Evolutionary conservation across 2,888 invertebrate genomes (phyloP).

Genomic region (Mycalesis mineus): DNA sequence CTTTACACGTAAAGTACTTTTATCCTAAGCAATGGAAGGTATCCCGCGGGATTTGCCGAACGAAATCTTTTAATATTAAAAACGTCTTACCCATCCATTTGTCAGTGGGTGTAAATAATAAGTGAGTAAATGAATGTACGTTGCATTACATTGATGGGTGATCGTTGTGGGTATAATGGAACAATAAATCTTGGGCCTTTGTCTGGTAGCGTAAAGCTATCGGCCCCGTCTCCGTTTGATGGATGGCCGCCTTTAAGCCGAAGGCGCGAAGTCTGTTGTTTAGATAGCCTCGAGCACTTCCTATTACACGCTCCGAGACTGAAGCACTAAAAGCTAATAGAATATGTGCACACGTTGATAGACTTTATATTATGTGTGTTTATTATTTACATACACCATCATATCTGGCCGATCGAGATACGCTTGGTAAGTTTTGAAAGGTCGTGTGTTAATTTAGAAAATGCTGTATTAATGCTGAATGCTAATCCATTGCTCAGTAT

Average conservation of each 20-base stretch:
- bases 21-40: not conserved
- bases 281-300: constrained; percentile 14
- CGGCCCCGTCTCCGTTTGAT: constrained; percentile 23
- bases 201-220: constrained; percentile 24
- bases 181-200: constrained; percentile 27
- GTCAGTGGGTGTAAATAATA: not conserved
- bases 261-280: constrained; percentile 17
- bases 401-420: no score
- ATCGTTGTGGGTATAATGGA: constrained; percentile 20
- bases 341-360: not conserved
- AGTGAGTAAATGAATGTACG: constrained; percentile 12
- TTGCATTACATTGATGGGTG: constrained; percentile 10
- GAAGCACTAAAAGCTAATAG: constrained; percentile 7
- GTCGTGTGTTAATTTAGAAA: no score
- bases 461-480: no score
- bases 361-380: no score
- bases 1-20: not conserved
- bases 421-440: no score
- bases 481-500: no score
- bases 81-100: not conserved
- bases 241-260: constrained; percentile 20
- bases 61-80: not conserved
- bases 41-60: not conserved
- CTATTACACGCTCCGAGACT: constrained; percentile 13
- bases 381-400: no score